Evolutionary conservation across 2,113 vertebrate species (phyloP), one percentile per base, ranked within the genome.

Genomic region (Sinocyclocheilus maitianheensis): DNA sequence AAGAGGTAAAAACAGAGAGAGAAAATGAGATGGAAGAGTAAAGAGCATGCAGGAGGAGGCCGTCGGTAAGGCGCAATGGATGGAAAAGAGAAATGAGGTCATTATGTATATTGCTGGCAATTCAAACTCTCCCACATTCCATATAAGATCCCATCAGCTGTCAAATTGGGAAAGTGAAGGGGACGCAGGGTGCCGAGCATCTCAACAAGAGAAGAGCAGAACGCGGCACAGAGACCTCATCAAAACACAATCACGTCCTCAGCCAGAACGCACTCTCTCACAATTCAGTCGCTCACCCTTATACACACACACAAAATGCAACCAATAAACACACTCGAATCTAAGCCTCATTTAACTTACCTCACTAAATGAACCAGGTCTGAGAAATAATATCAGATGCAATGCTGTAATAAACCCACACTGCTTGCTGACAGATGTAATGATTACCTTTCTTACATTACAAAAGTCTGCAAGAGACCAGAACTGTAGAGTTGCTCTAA

Each of bases 101-200:
- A 91, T 94, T 93, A 93, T 94, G 91, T 93, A 92, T 93, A 93
- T 95, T 89, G 89, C 90, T 67, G 84, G 90, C 92, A 92, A 94
- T 93, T 93, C 92, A 91, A 92, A 92, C 90, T 91, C 85, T 76
- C 85, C 53, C 89, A 91, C 92, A 92, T 94, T 95, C 91, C 92
- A 94, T 94, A 92, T 93, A 84, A 89, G 90, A 93, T 93, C 92
- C 93, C 92, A 94, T 94, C 94, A 93, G 85, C 91, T 93, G 94
- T 94, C 94, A 94, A 93, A 95, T 91, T 94, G 93, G 89, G 90
- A 93, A 92, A 92, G 92, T 88, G 89, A 93, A 90, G 89, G 90
- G 90, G 89, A 94, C 92, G 92, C 92, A 87, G 90, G 91, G 89
- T 81, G 88, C 90, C 85, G 84, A 88, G 90, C 93, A 91, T 93